Evolutionary conservation across 2,888 invertebrate species (phyloP).

Genomic region (Cheilosia vulpina): DNA sequence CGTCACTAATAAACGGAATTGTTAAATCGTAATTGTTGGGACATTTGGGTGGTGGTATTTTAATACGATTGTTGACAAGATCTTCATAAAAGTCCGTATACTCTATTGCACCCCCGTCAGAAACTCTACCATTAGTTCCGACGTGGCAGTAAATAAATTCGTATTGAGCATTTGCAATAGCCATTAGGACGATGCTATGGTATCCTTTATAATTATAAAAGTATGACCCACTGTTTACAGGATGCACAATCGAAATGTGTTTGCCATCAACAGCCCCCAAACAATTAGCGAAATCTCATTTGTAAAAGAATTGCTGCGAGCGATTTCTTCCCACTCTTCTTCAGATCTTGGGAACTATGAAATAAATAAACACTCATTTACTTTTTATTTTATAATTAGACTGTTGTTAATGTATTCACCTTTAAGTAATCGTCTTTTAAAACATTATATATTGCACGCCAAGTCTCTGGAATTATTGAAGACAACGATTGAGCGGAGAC

Average conservation of each 20-base stretch:
- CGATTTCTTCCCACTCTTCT: slow-evolving; percentile 44
- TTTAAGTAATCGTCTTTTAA: slow-evolving; percentile 42
- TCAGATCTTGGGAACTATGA: slow-evolving; percentile 29
- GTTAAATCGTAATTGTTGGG: slow-evolving; percentile 14
- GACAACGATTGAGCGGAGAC: slow-evolving; percentile 53
- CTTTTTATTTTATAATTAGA: slow-evolving; percentile 27
- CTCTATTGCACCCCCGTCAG: slow-evolving; percentile 6
- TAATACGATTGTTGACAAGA: background rate
- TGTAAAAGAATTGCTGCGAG: slow-evolving; percentile 28
- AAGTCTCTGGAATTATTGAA: slow-evolving; percentile 57
- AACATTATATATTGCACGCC: slow-evolving; percentile 51
- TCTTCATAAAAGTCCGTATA: slow-evolving; percentile 7
- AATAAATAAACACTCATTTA: slow-evolving; percentile 18
- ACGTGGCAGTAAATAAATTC: slow-evolving; percentile 5
- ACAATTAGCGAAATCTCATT: slow-evolving; percentile 35
- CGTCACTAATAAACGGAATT: slow-evolving; percentile 10
- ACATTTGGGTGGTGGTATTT: slow-evolving; percentile 14
- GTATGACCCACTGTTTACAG: slow-evolving; percentile 34
- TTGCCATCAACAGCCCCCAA: slow-evolving; percentile 14
- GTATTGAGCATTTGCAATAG: slow-evolving; percentile 25
- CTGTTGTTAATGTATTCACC: slow-evolving; percentile 23
- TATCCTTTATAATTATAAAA: slow-evolving; percentile 16
- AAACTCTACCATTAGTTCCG: slow-evolving; percentile 13
- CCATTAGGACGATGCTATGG: slow-evolving; percentile 10
- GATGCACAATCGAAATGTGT: slow-evolving; percentile 24